Evolutionary conservation across 2,113 vertebrate genomes (phyloP), one percentile per base, ranked within the genome.

Genomic region (Phylloscopus trochiloides): DNA sequence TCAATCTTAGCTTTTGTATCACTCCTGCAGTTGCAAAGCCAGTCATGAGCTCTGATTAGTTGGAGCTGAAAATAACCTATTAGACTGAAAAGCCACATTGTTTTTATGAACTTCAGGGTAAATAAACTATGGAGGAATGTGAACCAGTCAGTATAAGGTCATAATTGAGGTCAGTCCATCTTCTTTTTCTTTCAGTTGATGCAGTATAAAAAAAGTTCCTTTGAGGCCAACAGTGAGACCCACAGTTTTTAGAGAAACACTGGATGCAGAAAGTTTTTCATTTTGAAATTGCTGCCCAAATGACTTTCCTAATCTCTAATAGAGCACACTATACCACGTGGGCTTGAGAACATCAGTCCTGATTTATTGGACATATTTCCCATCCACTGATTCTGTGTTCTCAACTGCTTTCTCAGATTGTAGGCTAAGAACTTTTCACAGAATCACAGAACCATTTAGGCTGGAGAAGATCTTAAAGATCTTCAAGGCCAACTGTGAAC

Each of bases 241-340:
- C 6, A 13, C 21, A n/a, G 25, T 14, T 72, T 81, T 77, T 50
- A 61, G 65, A 81, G 40, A 68, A 86, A n/a, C 45, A 42, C 6
- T 54, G 45, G 9, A 72, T 47, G 57, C 15, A 29, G 65, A 57
- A 75, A 51, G 42, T 36, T 78, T 75, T 45, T 81, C 4, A 29
- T 61, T 78, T 85, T 66, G 36, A 58, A 52, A 38, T 42, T 90
- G 48, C 28, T 75, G 8, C 8, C 32, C 0, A 0, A 67, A 43
- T 10, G 16, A 10, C 12, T 88, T 92, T 52, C n/a, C 66, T 86
- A 54, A 57, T 28, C 18, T 72, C 42, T 79, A 12, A 25, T 17
- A 50, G 12, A 78, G 26, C 24, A n/a, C 0, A 1, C 20, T 29
- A 12, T 0, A 0, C 28, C 54, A 32, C 10, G 21, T 51, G 31